Conservation (phyloP, 2,113 vertebrate genomes). For the Athene noctua region DNA sequence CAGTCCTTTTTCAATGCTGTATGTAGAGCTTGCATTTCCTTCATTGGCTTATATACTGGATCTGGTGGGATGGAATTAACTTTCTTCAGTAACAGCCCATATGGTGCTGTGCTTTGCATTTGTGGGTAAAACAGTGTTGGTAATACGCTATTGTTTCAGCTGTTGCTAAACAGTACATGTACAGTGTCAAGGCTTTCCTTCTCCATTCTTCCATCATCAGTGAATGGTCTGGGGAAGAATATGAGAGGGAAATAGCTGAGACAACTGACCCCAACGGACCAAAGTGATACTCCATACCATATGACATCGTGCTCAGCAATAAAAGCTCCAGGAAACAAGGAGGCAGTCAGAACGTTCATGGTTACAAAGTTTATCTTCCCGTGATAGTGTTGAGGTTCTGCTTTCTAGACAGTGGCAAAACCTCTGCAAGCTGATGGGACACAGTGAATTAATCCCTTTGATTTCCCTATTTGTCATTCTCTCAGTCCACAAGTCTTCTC, state of each 20-base stretch:
- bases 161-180: background rate
- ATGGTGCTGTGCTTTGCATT: background rate
- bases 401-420: background rate
- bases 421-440: background rate
- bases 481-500: background rate
- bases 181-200: background rate
- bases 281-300: background rate
- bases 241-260: background rate
- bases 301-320: background rate
- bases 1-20: background rate
- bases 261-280: background rate
- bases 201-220: rapidly evolving
- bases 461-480: background rate
- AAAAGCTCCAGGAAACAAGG: background rate
- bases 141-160: background rate
- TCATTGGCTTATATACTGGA: background rate
- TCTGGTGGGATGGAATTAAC: background rate
- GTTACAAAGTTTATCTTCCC: background rate
- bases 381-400: background rate
- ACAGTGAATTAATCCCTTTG: background rate
- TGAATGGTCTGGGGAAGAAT: background rate
- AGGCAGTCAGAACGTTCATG: background rate
- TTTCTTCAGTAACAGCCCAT: background rate
- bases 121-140: background rate
- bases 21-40: background rate